Base-by-base conservation (phyloP, 2,797 vertebrate genomes). In the Nyctibius grandis region DNA sequence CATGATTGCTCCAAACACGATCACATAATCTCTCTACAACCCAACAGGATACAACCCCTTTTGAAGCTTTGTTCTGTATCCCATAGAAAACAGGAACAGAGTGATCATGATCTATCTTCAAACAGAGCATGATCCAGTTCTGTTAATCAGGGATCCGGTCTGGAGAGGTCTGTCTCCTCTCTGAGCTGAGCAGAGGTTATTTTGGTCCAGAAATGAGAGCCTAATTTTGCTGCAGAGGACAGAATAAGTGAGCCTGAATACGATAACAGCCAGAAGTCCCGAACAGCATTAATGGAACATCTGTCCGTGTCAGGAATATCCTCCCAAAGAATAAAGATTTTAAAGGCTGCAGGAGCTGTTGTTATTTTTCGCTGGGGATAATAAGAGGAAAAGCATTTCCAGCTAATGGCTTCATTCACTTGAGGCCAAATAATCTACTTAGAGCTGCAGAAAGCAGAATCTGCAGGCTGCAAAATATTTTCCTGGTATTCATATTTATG, bases 301-400 rank as follows among this genome's bases (percentile, higher is more conserved):
- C 73, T 88, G 85, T 36, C 65, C 3, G 1, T 34, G 79, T 56
- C 47, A 79, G 34, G 65, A 83, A 65, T 44, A 72, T 25, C 38
- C 57, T 88, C 82, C 75, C 57, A 59, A 6, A 1, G 1, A 93
- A 89, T 67, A 64, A 29, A 23, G 17, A 21, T 26, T 63, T 68
- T 57, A 65, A 86, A 89, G 53, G 64, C 76, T 88, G 64, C 45
- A 44, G 60, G 94, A 94, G 47, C 17, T 78, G 53, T 29, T 89
- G 40, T 36, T 36, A 29, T 72, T 85, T 92, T 72, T 34, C 1
- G 1, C 28, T 54, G 65, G 23, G 69, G 64, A 11, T 86, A 69
- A 59, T 23, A 84, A 75, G 42, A 69, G 45, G 28, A 36, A 31
- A 73, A 91, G 5, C n/a, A 42, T 80, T 94, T 76, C 73, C 53